These are phyloP conservation scores for rat (Rattus norvegicus) DNA, from an alignment of 2,113 vertebrate genomes.

Conservation along the genomic window DNA sequence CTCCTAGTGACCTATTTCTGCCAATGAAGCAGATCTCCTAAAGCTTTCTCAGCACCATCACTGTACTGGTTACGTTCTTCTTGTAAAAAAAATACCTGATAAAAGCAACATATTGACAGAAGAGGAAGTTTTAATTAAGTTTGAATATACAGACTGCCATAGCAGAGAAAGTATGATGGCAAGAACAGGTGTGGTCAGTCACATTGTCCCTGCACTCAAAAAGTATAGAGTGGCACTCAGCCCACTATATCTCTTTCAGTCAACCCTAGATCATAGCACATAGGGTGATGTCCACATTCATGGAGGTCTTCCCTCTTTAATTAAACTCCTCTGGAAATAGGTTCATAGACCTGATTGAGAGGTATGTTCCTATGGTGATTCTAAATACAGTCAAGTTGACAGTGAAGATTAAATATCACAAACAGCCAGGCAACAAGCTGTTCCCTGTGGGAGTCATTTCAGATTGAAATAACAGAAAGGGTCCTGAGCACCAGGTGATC, in stretches of 20 bases:
- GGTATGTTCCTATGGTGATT: not conserved
- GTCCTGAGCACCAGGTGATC: not conserved
- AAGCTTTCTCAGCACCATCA: not conserved
- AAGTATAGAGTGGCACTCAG: not conserved
- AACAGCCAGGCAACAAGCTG: not conserved
- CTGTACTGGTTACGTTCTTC: not conserved
- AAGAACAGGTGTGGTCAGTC: not conserved
- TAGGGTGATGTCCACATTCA: not conserved
- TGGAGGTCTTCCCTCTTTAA: not conserved
- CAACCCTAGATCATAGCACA: too few relatives aligned
- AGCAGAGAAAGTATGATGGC: too few relatives aligned
- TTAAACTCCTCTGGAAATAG: not conserved
- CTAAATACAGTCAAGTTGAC: not conserved
- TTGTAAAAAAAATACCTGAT: not conserved
- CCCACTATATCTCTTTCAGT: not conserved
- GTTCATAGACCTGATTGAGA: not conserved
- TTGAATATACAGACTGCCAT: too few relatives aligned
- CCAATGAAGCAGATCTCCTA: not conserved
- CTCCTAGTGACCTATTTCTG: not conserved
- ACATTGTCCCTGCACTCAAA: not conserved
- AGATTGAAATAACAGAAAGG: not conserved
- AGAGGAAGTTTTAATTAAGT: not conserved
- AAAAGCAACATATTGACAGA: not conserved
- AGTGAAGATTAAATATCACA: not conserved
- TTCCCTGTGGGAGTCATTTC: not conserved